Evolutionary conservation across 2,888 invertebrate genomes (phyloP), one percentile per base, ranked within the genome.

Genomic region (Malthinus seriepunctatus): DNA sequence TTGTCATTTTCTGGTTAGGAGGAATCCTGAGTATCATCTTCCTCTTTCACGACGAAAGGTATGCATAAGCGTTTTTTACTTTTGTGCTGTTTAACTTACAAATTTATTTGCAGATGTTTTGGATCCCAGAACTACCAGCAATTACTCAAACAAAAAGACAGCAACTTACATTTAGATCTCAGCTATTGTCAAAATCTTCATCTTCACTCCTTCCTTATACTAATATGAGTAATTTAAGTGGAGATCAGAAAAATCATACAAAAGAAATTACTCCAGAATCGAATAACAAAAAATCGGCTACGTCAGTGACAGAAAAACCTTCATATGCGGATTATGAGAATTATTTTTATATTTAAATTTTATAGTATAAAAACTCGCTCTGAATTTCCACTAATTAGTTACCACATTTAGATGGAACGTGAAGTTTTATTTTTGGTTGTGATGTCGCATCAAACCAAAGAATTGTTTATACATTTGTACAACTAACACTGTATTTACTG

Each of bases 1-100:
- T 73, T 90, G 91, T 70, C 91, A 93, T 78, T 92, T 94, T 79
- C 82, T 93, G 38, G 88, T 94, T 58, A 84, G 92, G 56, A 83
- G 92, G 64, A 92, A 91, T 80, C 90, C 90, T 0, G 90, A 91
- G 65, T 88, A 90, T 67, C 38, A 47, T 47, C 84, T 88, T 54
- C 87, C 87, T 12, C 81, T 82, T 52, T 82, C 84, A 32, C 77
- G 81, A 61, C 80, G 81, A 65, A 79, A 79, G 71, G 77, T 77
- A 69, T 63, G 56, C 42, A 46, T 10, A 31, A 35, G 12, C 1
- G 31, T 49, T n/a, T 31, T 32, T 12, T 23, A 23, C 5, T 42
- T 42, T 45, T 15, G 12, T 42, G 10, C 31, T 42, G 9, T 34
- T 34, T 12, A 4, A 5, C n/a, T 39, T 31, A 37, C 5, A 12